Percentiles rank a stretch among this genome's conserved stretches.
These are phyloP conservation scores for Chromis chromis DNA, from an alignment of 2,797 vertebrate species.

Conservation along the genomic window DNA sequence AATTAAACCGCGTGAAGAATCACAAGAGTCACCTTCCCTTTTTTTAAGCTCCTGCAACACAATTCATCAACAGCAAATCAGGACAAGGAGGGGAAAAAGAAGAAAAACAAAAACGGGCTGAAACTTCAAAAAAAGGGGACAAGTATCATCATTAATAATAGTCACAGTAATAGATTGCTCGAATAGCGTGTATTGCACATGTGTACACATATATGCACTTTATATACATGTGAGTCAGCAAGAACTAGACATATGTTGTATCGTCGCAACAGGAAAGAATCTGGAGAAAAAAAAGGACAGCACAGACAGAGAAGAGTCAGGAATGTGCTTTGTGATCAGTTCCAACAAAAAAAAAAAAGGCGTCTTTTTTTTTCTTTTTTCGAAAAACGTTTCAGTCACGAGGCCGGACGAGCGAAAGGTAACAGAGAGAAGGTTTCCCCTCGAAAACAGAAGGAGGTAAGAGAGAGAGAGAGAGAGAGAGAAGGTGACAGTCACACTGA, in stretches of 20 bases:
- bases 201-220: constrained; percentile 85
- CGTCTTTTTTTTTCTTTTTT: constrained; percentile 15
- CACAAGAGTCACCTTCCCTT: constrained; percentile 69
- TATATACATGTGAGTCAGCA: constrained; percentile 85
- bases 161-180: constrained; percentile 89
- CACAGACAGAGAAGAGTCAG: constrained; percentile 72
- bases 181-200: constrained; percentile 87
- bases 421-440: constrained; percentile 42
- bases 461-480: constrained; percentile 33
- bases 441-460: constrained; percentile 37
- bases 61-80: constrained; percentile 62
- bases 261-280: constrained; percentile 79
- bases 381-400: constrained; percentile 60
- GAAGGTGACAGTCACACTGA: constrained; percentile 31
- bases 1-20: constrained; percentile 70
- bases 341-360: constrained; percentile 53
- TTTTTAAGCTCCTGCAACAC: constrained; percentile 76
- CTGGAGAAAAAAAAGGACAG: constrained; percentile 63
- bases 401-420: constrained; percentile 56
- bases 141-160: constrained; percentile 81
- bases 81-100: constrained; percentile 27
- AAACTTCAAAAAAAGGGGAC: constrained; percentile 68
- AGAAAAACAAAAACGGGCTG: constrained; percentile 39
- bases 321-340: constrained; percentile 86
- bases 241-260: constrained; percentile 74